Base-by-base conservation (phyloP, 2,888 invertebrate genomes). In the Torymus auratus region DNA sequence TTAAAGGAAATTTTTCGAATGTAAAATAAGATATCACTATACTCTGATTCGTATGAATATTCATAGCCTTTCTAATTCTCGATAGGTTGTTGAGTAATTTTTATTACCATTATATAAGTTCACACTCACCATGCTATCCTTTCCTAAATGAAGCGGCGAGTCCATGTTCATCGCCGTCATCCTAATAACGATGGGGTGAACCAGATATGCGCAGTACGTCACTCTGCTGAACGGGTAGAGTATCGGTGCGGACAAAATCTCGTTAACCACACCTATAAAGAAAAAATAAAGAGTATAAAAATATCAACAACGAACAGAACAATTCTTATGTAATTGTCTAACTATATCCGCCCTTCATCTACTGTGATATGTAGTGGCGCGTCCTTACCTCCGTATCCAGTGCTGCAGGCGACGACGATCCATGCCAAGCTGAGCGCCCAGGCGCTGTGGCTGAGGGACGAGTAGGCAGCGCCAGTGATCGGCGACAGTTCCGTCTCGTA, bases 161-260 rank as follows among this genome's bases (percentile, higher is more conserved):
- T 96, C 96, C 91, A 96, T 94, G 84, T 95, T 95, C 93, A 97
- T 95, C 64, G 95, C 95, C 87, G 96, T 94, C 86, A 94, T 92
- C 85, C 96, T 93, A 86, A 97, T 95, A 82, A 96, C 94, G 75
- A 97, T 94, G 0, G 96, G 96, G 91, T 97, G 96, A 82, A 97
- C 94, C 83, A 97, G 92, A 91, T 96, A 97, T 0, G 96, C 95
- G 90, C 96, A 97, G 91, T 97, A 97, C 64, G 96, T 97, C 15
- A 96, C 95, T 84, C 96, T 92, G 74, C 96, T 96, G 91, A 96
- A 95, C 78, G 96, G 96, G 91, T 96, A 96, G 77, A 96, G 92
- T 81, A 95, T 93, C 11, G 96, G 94, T 50, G 96, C 94, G 1
- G 96, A 95, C 14, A 97, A 92, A 86, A 96, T 91, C 55, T 93